Conservation (phyloP, 2,797 vertebrate genomes). For the Eleutherodactylus coqui region DNA sequence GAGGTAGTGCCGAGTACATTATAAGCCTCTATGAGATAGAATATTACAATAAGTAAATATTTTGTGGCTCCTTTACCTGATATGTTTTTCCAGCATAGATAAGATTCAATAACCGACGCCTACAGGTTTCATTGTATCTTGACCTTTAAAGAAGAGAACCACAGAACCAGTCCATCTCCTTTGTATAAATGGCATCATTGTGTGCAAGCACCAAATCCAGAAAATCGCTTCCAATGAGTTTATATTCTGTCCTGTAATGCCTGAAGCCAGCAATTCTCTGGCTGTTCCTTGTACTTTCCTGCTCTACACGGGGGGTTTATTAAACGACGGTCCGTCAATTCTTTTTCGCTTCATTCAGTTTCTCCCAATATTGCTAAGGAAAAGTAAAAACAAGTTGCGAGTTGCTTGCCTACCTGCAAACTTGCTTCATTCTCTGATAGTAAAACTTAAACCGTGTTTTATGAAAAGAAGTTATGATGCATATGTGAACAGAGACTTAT, state of each 20-base stretch:
- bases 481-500: not conserved
- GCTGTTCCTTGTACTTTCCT: not conserved
- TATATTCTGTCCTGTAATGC: slow-evolving; percentile 8
- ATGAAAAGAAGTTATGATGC: not conserved
- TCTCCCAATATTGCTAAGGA: not conserved
- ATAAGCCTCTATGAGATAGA: not conserved
- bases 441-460: not conserved
- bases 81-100: slow-evolving; percentile 14
- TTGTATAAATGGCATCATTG: not conserved
- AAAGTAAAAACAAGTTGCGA: not conserved
- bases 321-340: not conserved
- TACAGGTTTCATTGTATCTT: slow-evolving; percentile 30
- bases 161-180: not conserved
- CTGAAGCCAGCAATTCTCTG: not conserved
- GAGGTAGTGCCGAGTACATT: not conserved
- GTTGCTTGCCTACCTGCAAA: not conserved
- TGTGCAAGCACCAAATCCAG: not conserved
- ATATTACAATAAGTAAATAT: not conserved
- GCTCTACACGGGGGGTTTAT: not conserved
- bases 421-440: not conserved
- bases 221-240: not conserved
- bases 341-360: not conserved
- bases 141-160: slow-evolving; percentile 36
- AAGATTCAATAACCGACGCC: slow-evolving; percentile 18
- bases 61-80: not conserved